phyloP scores from a whole-genome alignment of 2,888 invertebrate genomes.

The Phasia obesa region DNA sequence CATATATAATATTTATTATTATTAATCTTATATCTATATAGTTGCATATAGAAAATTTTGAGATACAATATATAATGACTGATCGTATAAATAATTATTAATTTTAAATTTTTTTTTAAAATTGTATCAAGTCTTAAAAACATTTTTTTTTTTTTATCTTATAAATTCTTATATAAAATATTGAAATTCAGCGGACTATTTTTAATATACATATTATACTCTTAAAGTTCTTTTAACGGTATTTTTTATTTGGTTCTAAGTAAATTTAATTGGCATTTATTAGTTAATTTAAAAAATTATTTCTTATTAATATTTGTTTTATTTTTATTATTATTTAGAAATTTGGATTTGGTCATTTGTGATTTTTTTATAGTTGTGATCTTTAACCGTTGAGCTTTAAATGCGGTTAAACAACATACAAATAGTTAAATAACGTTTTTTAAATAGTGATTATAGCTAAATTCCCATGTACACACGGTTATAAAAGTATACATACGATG shows the following conservation, averaged over 20 bases:
- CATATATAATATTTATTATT: background rate
- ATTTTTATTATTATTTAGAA: background rate
- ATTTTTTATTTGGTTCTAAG: background rate
- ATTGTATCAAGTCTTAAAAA: constrained; percentile 13
- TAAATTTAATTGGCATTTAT: constrained; percentile 6
- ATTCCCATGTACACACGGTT: too few species aligned
- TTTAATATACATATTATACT: background rate
- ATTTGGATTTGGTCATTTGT: background rate
- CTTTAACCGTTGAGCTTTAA: too few species aligned
- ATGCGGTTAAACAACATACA: too few species aligned
- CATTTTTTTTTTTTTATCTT: background rate
- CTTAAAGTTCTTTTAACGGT: background rate
- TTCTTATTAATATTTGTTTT: background rate
- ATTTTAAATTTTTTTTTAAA: constrained; percentile 5
- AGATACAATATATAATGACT: constrained; percentile 14
- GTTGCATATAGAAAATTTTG: background rate
- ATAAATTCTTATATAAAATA: constrained; percentile 28
- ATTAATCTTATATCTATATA: constrained; percentile 8
- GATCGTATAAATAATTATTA: background rate
- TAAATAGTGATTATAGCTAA: too few species aligned
- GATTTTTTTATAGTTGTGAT: background rate
- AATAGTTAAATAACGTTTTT: too few species aligned
- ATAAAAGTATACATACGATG: too few species aligned
- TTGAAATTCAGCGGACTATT: background rate
- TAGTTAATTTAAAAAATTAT: background rate